Evolutionary conservation across 2,888 invertebrate species (phyloP).

Genomic region (Rhagonycha lutea): DNA sequence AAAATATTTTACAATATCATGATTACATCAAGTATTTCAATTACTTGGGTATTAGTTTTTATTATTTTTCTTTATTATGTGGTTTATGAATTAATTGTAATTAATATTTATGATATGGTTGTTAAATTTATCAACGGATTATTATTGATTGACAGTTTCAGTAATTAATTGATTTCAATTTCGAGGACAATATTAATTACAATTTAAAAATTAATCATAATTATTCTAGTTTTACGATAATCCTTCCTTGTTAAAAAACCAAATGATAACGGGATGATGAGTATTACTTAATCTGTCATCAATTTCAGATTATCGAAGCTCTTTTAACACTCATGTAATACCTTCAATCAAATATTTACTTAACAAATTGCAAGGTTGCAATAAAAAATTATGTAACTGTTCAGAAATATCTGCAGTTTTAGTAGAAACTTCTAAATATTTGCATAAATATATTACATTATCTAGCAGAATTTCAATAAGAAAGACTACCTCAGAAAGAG

Average conservation of each 20-base stretch:
- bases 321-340: background rate
- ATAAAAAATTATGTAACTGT: background rate
- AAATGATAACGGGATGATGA: background rate
- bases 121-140: background rate
- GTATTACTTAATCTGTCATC: background rate
- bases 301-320: background rate
- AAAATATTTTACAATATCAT: background rate
- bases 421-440: background rate
- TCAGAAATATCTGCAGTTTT: background rate
- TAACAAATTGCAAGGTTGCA: background rate
- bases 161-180: background rate
- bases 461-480: too few species aligned
- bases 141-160: background rate
- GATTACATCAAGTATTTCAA: background rate
- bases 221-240: background rate
- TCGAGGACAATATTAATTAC: background rate
- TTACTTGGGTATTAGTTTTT: background rate
- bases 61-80: background rate
- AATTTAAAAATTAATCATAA: background rate
- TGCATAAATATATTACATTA: background rate
- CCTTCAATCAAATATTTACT: background rate
- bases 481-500: too few species aligned
- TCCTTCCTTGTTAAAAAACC: background rate
- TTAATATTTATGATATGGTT: background rate
- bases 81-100: background rate